Evolutionary conservation across 2,113 vertebrate species (phyloP).

Genomic region (Trogon melanurus): DNA sequence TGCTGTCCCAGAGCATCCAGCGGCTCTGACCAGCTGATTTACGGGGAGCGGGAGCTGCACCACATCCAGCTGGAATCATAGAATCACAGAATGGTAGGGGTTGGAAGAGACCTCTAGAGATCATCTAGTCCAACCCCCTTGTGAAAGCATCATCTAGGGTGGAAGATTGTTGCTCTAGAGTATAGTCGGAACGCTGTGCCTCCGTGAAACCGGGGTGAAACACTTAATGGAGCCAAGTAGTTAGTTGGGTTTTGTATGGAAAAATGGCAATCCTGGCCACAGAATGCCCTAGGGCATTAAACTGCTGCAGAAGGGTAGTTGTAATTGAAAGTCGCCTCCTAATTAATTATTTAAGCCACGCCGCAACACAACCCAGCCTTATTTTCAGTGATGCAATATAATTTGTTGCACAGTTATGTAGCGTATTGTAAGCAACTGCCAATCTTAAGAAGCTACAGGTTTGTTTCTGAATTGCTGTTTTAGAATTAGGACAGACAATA

Average conservation of each 20-base stretch:
- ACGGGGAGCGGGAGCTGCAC: background rate
- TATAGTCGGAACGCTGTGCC: background rate
- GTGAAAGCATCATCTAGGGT: background rate
- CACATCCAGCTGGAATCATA: background rate
- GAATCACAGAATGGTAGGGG: too few relatives aligned
- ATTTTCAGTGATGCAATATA: background rate
- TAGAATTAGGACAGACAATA: background rate
- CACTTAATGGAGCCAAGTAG: background rate
- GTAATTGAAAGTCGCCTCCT: background rate
- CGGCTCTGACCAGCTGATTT: fast-evolving
- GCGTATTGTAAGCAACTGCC: background rate
- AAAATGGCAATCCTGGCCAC: background rate
- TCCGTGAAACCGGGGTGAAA: background rate
- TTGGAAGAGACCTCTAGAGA: too few relatives aligned
- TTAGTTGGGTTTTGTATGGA: background rate
- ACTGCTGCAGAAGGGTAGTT: background rate
- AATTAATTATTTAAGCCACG: background rate
- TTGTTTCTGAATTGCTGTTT: background rate
- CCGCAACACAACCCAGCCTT: background rate
- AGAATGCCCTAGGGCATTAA: background rate
- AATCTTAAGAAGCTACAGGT: background rate
- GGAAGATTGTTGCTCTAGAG: background rate
- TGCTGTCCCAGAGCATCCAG: background rate
- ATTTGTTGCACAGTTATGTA: background rate
- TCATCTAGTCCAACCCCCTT: too few relatives aligned